phyloP scores from a whole-genome alignment of 1,140 invertebrate genomes.

The Bombus pyrosoma region DNA sequence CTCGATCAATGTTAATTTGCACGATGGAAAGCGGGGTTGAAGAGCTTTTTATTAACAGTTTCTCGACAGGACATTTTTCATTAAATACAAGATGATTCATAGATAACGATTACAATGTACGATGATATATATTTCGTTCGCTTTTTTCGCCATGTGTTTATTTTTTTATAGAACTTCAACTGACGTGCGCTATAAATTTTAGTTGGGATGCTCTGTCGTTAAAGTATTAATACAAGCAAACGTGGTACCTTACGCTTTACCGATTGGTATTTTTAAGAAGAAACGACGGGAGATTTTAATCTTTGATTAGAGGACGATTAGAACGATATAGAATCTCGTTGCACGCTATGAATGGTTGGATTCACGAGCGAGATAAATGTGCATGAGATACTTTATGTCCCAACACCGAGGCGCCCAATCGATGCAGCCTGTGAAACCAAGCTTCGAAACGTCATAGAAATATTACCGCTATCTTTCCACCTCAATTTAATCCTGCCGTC shows the following conservation, averaged over 20 bases:
- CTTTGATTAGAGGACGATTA: neutral
- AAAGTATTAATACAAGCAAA: neutral
- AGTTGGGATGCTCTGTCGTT: too few species aligned
- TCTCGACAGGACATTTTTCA: too few species aligned
- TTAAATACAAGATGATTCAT: too few species aligned
- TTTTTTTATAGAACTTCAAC: neutral
- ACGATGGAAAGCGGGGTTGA: neutral
- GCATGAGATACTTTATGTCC: neutral
- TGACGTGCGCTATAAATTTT: too few species aligned
- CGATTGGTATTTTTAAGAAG: neutral
- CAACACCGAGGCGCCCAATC: neutral
- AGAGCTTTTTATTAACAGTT: neutral
- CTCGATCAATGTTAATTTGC: neutral
- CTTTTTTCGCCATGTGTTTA: neutral
- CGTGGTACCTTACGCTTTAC: neutral
- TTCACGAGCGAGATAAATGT: neutral
- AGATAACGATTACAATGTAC: too few species aligned
- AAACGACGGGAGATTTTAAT: neutral
- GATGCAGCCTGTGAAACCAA: neutral
- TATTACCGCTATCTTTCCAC: constrained; percentile 27
- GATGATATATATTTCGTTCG: neutral
- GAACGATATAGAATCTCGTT: neutral
- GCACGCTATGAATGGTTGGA: neutral
- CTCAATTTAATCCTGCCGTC: constrained; percentile 49
- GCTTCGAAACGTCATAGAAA: constrained; percentile 4